phyloP scores from a whole-genome alignment of 2,113 vertebrate genomes.

The Apteryx owenii region DNA sequence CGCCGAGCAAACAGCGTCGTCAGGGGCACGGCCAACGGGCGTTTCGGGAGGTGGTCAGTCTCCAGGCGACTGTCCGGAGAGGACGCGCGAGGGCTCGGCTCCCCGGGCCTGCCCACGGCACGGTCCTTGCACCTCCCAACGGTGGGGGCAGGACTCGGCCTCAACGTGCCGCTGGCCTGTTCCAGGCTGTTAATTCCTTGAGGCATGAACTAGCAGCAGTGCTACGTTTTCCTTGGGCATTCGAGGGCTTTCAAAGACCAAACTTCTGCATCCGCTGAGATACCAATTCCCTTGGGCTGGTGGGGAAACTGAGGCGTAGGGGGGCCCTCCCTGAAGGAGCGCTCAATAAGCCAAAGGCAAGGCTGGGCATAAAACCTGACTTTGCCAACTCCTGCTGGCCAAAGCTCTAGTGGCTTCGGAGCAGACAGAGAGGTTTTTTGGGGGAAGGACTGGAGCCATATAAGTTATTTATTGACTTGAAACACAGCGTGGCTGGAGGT shows the following conservation, averaged over 20 bases:
- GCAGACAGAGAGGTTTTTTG: no score
- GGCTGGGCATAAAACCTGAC: neutral
- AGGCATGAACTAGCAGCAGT: no score
- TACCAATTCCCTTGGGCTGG: fast-evolving
- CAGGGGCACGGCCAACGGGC: no score
- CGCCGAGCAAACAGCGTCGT: no score
- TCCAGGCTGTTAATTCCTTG: no score
- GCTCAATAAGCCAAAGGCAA: neutral
- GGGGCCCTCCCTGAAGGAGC: neutral
- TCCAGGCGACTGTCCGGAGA: neutral
- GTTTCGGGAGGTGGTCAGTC: no score
- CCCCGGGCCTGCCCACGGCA: no score
- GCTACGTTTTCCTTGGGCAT: no score
- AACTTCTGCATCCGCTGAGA: neutral
- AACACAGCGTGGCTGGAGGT: neutral
- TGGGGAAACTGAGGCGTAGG: neutral
- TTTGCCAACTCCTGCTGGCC: fast-evolving
- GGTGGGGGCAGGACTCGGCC: no score
- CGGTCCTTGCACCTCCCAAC: no score
- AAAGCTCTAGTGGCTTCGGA: fast-evolving
- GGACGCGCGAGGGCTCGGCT: neutral
- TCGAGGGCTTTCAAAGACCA: neutral
- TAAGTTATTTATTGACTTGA: neutral
- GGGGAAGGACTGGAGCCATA: neutral
- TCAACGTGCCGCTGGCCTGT: no score